Conservation (phyloP, 37 sponge, comb jelly and placozoan genomes). For the Beroe forskalii region DNA sequence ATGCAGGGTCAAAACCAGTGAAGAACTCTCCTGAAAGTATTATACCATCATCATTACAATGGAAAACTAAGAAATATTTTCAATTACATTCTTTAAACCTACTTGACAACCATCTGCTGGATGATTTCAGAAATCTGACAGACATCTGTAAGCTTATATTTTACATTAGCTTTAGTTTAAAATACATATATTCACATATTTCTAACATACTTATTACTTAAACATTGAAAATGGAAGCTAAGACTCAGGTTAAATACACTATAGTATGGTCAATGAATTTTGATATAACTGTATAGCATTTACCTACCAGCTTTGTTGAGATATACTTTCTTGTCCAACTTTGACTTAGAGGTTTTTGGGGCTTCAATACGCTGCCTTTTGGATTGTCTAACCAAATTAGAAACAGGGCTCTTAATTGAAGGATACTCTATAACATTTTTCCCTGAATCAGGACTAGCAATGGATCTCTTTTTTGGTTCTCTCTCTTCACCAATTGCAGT, state of each 20-base stretch:
- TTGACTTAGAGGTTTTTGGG: slow-evolving; percentile 4
- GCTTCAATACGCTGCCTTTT: slow-evolving; percentile 63
- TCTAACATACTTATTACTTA: no score
- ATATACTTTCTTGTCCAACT: slow-evolving; percentile 36
- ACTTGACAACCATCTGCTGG: no score
- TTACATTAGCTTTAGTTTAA: no score
- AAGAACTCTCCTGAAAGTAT: slow-evolving; percentile 36
- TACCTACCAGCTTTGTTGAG: slow-evolving; percentile 42
- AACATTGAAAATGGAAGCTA: no score
- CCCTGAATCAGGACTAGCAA: background rate
- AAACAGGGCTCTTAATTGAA: background rate
- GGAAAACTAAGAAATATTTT: no score
- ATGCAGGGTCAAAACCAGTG: slow-evolving; percentile 51
- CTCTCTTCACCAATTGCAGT: background rate
- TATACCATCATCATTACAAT: background rate
- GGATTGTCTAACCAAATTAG: background rate
- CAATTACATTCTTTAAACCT: no score
- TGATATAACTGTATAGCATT: background rate
- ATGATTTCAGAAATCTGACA: no score
- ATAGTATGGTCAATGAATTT: no score
- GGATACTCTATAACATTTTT: background rate
- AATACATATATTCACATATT: no score
- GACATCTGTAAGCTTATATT: no score
- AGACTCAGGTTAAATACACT: no score
- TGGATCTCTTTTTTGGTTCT: background rate